Base-by-base conservation (phyloP, 1,140 invertebrate species). In the Batillaria attramentaria region DNA sequence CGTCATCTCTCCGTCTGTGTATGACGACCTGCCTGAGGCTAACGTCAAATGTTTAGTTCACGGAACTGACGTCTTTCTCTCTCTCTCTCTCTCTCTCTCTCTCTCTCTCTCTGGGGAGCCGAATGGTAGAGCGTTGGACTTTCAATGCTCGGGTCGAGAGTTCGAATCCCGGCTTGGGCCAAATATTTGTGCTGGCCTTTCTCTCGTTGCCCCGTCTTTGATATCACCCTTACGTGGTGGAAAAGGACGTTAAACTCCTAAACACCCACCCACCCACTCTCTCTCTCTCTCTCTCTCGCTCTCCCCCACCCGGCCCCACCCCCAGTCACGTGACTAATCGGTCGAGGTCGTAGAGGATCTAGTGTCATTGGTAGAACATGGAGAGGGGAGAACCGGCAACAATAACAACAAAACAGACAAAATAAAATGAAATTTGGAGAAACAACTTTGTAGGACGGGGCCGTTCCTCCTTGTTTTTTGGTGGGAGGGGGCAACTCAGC, bases 71-170 rank as follows among this genome's bases (percentile, higher is more conserved):
- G 10, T 50, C 46, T 50, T 24, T 50, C 46, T 50, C 46, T 24
- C 46, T 24, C 24, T 50, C 46, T 50, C 46, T 50, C 46, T 50
- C 46, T 50, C 46, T 50, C 46, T 50, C 46, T 50, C 46, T 50
- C 46, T 50, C 46, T 50, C 46, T 50, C 46, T 50, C 46, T 50
- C 46, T 50, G n/a, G n/a, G n/a, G n/a, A n/a, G n/a, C n/a, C n/a
- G n/a, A n/a, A n/a, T n/a, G n/a, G n/a, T n/a, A n/a, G n/a, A n/a
- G n/a, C n/a, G 10, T 50, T 24, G 10, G 10, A 13, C 46, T 50
- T 24, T 50, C 46, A 13, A 10, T 50, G 46, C 46, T 50, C 10
- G 10, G 46, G 10, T 10, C 46, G 46, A 10, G 46, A 10, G 24
- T 24, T 10, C 24, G 46, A 13, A 24, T 50, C 10, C 24, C 10